Evolutionary conservation across 2,113 vertebrate genomes (phyloP), one percentile per base, ranked within the genome.

Genomic region (Cynopterus brachyotis): DNA sequence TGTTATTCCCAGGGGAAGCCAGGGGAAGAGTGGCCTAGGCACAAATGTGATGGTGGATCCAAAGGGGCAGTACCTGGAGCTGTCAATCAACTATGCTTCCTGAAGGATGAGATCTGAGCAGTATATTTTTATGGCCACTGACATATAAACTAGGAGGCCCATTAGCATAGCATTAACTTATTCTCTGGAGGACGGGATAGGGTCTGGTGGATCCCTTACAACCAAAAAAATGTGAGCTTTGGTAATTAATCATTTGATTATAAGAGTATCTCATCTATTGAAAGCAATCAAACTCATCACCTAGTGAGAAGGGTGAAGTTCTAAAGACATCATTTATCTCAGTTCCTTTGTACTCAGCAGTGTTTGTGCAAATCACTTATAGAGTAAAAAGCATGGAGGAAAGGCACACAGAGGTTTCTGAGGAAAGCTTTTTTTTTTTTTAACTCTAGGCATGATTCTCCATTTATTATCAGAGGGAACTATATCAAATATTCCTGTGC

Each of bases 231-330:
- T 85, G 66, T 90, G 88, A 95, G 64, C 94, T 94, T 93, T 88
- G 60, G 70, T 93, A 97, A 97, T 97, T 88, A 95, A 95, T 94
- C 95, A 96, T 96, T 96, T 96, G 81, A 94, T 81, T 93, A 64
- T 73, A 62, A 91, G 88, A 92, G 76, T 81, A 24, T 73, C 60
- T 95, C 73, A 97, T 95, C 85, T 91, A 78, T 70, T 84, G 62
- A 95, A 96, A 96, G 62, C 95, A 95, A 85, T 67, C 53, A 93
- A 95, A 93, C 64, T 45, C 45, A 35, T 70, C 60, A 50, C 28
- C 1, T 69, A 97, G 91, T 5, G 95, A 69, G 35, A 95, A 95
- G 85, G 93, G 75, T 73, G 40, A 96, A 95, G 82, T 16, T 96
- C 97, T 76, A 88, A 97, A 95, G 95, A 82, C 53, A 96, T 97